phyloP scores from a whole-genome alignment of 2,113 vertebrate species.

The Xiphophorus maculatus region DNA sequence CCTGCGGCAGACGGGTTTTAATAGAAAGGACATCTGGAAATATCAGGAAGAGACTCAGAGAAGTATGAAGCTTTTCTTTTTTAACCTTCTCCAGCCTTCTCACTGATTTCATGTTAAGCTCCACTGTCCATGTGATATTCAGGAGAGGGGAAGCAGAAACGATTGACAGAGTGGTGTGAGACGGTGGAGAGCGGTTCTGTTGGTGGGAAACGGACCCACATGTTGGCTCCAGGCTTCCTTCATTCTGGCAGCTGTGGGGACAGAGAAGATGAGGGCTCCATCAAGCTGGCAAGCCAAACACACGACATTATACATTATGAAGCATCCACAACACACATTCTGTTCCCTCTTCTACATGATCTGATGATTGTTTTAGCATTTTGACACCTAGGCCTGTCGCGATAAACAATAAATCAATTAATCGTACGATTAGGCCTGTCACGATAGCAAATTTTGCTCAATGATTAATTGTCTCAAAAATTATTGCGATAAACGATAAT shows the following conservation, averaged over 20 bases:
- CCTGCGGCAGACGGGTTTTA: conserved; percentile 87
- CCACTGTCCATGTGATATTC: conserved; percentile 8
- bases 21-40: conserved; percentile 85
- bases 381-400: neutral
- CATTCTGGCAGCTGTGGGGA: conserved; percentile 77
- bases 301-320: too few relatives aligned
- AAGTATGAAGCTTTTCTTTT: conserved; percentile 73
- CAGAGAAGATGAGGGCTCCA: conserved; percentile 77
- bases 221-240: conserved; percentile 50
- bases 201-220: conserved; percentile 53
- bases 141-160: conserved; percentile 87
- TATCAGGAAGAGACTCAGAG: conserved; percentile 87
- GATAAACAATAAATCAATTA: too few relatives aligned
- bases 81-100: neutral
- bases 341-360: neutral
- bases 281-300: conserved; percentile 79
- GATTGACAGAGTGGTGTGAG: conserved; percentile 87
- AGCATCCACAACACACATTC: too few relatives aligned
- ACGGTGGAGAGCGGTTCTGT: conserved; percentile 69
- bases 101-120: neutral
- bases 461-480: too few relatives aligned
- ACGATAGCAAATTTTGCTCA: too few relatives aligned
- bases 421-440: too few relatives aligned
- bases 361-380: neutral
- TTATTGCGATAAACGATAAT: too few relatives aligned